These are phyloP conservation scores for Anguilla megastoma DNA, from an alignment of 2,797 vertebrate genomes.

Conservation along the genomic window DNA sequence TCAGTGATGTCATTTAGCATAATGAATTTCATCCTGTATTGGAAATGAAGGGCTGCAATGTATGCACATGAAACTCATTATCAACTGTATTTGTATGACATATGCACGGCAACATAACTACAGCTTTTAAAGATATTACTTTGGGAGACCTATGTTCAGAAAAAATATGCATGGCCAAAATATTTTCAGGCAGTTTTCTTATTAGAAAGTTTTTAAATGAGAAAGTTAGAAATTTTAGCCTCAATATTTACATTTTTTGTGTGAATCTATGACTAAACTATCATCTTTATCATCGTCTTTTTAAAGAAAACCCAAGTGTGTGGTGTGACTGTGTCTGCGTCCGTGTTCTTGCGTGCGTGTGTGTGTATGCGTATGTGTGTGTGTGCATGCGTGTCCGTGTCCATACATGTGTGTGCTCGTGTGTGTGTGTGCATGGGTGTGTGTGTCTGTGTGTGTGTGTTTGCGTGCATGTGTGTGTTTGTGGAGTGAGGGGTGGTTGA, in stretches of 20 bases:
- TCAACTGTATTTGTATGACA: conserved; percentile 13
- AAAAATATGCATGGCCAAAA: neutral
- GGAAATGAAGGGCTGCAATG: conserved; percentile 4
- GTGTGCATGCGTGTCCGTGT: neutral
- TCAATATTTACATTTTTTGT: neutral
- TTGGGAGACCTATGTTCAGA: neutral
- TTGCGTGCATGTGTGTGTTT: neutral
- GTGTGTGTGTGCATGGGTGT: neutral
- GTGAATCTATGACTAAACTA: neutral
- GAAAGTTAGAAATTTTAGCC: neutral
- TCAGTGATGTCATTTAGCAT: neutral
- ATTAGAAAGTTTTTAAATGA: neutral
- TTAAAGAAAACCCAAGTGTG: neutral
- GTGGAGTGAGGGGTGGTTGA: neutral
- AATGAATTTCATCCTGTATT: neutral
- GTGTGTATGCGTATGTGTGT: neutral
- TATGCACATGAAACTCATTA: conserved; percentile 11
- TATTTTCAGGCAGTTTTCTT: neutral
- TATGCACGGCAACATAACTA: neutral
- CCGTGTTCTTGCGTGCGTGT: neutral
- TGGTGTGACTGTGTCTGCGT: neutral
- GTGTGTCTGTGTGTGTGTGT: neutral
- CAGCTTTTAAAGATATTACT: neutral
- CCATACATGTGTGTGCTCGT: neutral
- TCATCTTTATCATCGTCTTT: neutral